These are phyloP conservation scores for Hemichromis elongatus DNA, from an alignment of 2,113 vertebrate genomes.

Conservation along the genomic window DNA sequence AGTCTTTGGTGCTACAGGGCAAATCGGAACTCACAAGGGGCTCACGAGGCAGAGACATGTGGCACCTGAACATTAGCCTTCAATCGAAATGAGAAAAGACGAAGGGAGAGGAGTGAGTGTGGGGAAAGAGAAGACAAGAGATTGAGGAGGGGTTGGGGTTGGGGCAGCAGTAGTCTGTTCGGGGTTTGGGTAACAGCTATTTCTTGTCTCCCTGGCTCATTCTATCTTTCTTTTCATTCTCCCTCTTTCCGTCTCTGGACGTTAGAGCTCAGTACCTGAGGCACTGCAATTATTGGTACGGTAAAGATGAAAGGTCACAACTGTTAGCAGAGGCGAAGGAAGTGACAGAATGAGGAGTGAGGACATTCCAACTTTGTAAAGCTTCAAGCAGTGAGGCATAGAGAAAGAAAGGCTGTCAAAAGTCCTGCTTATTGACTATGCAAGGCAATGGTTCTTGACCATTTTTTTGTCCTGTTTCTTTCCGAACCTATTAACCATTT, in stretches of 20 bases:
- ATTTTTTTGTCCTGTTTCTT: neutral
- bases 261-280: slow-evolving; percentile 45
- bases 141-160: neutral
- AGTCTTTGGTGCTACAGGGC: slow-evolving; percentile 12
- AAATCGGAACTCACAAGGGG: slow-evolving; percentile 11
- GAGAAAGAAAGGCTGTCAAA: neutral
- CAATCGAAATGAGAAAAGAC: slow-evolving; percentile 48
- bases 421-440: neutral
- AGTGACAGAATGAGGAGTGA: slow-evolving; percentile 25
- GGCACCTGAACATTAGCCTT: slow-evolving; percentile 50
- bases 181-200: slow-evolving; percentile 43
- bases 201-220: slow-evolving; percentile 35
- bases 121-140: neutral
- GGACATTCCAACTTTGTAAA: slow-evolving; percentile 21
- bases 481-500: neutral
- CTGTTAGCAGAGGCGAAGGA: slow-evolving; percentile 46
- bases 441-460: neutral
- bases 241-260: neutral
- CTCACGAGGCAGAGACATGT: slow-evolving; percentile 29
- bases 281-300: slow-evolving; percentile 55
- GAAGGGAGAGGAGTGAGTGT: neutral
- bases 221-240: slow-evolving; percentile 32
- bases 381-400: neutral
- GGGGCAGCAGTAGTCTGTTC: neutral
- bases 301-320: slow-evolving; percentile 61